Percentiles rank a stretch among this genome's conserved stretches.
These are phyloP conservation scores for Esox masquinongy DNA, from an alignment of 2,797 vertebrate species.

Conservation along the genomic window DNA sequence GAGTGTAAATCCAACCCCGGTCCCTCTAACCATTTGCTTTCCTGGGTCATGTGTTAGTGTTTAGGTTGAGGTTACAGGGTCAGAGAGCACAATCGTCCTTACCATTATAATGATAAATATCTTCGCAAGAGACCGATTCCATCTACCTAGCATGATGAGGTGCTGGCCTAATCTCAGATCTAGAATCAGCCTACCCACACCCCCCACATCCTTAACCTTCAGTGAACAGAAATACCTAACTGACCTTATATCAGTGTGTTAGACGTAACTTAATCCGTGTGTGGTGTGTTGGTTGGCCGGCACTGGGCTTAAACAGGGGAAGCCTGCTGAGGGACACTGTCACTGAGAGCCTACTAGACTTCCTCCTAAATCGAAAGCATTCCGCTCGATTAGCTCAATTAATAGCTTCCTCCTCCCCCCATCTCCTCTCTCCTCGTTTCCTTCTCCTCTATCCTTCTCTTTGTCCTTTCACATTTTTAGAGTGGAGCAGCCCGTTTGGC, in stretches of 20 bases:
- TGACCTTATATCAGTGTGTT: not conserved
- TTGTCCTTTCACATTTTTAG: conserved; percentile 32
- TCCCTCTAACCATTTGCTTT: conserved; percentile 54
- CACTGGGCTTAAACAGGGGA: conserved; percentile 15
- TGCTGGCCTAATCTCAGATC: not conserved
- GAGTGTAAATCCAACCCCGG: conserved; percentile 42
- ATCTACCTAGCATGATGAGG: not conserved
- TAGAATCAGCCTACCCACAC: not conserved
- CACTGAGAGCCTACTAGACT: conserved; percentile 15
- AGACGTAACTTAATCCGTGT: conserved; percentile 11
- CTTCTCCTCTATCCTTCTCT: conserved; percentile 12
- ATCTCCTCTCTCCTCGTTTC: conserved; percentile 2
- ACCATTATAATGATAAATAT: conserved; percentile 51
- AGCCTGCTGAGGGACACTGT: not conserved
- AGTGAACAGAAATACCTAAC: not conserved
- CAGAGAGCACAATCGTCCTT: conserved; percentile 43
- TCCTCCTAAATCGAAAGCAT: conserved; percentile 41
- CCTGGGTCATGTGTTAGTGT: conserved; percentile 77
- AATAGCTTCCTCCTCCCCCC: conserved; percentile 37
- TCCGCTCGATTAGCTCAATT: conserved; percentile 44
- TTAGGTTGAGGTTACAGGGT: conserved; percentile 66
- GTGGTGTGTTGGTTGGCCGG: conserved; percentile 48
- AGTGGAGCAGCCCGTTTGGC: conserved; percentile 46
- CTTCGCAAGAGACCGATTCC: not conserved
- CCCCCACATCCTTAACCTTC: not conserved